phyloP scores from a whole-genome alignment of 2,888 invertebrate genomes.

The Palloptera scutellata region DNA sequence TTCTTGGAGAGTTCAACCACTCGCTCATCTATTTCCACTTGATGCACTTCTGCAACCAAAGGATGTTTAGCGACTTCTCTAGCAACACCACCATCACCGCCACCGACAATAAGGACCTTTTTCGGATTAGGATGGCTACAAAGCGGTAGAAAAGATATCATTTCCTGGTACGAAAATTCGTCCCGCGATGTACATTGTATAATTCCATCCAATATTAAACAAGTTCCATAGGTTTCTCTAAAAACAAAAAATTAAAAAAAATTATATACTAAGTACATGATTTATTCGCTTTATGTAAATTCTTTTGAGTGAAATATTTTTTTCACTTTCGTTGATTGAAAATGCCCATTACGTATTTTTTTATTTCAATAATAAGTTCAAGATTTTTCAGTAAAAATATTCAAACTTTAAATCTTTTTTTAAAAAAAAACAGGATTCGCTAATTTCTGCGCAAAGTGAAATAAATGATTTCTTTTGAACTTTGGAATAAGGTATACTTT shows the following conservation, averaged over 20 bases:
- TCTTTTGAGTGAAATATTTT: no score
- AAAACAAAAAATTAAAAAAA: conserved; percentile 25
- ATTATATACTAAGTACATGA: no score
- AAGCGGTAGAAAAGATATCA: conserved; percentile 94
- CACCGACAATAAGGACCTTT: conserved; percentile 93
- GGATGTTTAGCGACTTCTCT: conserved; percentile 95
- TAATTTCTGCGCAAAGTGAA: no score
- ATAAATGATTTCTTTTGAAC: no score
- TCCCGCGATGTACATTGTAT: conserved; percentile 97
- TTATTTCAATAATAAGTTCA: no score
- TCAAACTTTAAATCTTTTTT: no score
- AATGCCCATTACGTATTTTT: no score
- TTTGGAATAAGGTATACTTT: no score
- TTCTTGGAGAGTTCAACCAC: conserved; percentile 91
- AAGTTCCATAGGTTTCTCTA: conserved; percentile 74
- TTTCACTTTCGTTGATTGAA: no score
- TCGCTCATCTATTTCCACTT: conserved; percentile 94
- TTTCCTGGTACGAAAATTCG: conserved; percentile 98
- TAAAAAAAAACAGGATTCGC: no score
- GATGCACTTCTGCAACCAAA: conserved; percentile 81
- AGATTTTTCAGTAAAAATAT: no score
- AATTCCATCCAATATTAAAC: conserved; percentile 91
- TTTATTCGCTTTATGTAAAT: no score
- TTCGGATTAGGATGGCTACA: conserved; percentile 91
- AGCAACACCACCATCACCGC: conserved; percentile 97